A percentile compares a stretch with the other conserved stretches of the same genome.
phyloP scores from a whole-genome alignment of 1,140 invertebrate genomes.

The Drosophila kanapiae region DNA sequence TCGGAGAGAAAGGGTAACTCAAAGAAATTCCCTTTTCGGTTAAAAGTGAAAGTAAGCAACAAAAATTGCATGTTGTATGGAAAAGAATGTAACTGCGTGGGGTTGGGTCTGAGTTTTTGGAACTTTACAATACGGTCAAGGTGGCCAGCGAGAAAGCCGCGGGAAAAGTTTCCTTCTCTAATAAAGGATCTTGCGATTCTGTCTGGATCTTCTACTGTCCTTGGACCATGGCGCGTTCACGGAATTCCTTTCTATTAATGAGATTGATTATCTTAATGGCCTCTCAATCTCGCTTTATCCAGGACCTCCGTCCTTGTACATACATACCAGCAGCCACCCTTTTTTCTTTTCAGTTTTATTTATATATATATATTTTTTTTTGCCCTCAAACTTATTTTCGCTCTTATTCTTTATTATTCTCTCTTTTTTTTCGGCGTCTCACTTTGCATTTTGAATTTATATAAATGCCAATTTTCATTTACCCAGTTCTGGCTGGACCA shows the following conservation, averaged over 20 bases:
- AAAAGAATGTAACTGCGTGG: background rate
- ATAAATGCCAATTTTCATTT: slow-evolving; percentile 81
- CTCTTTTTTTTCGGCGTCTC: slow-evolving; percentile 24
- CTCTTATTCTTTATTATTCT: slow-evolving; percentile 37
- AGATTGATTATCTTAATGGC: slow-evolving; percentile 57
- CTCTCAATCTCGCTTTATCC: slow-evolving; percentile 37
- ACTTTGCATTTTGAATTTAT: slow-evolving; percentile 71
- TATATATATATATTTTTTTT: too few relatives aligned
- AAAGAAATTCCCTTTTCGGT: slow-evolving; percentile 12
- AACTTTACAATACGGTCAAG: slow-evolving; percentile 17
- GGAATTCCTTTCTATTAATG: slow-evolving; percentile 31
- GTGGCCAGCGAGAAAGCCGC: background rate
- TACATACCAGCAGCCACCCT: slow-evolving; percentile 10
- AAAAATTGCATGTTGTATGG: background rate
- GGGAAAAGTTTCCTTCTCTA: background rate
- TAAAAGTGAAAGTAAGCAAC: slow-evolving; percentile 46
- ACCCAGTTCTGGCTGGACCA: slow-evolving; percentile 39
- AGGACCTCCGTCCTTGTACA: background rate
- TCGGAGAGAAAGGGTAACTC: background rate
- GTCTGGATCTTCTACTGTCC: slow-evolving; percentile 6
- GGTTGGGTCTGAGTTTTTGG: background rate
- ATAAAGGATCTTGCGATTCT: background rate
- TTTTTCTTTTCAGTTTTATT: background rate
- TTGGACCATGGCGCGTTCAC: background rate
- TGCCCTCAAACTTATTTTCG: slow-evolving; percentile 20